phyloP scores from a whole-genome alignment of 2,888 invertebrate species.

The Pollenia amentaria region DNA sequence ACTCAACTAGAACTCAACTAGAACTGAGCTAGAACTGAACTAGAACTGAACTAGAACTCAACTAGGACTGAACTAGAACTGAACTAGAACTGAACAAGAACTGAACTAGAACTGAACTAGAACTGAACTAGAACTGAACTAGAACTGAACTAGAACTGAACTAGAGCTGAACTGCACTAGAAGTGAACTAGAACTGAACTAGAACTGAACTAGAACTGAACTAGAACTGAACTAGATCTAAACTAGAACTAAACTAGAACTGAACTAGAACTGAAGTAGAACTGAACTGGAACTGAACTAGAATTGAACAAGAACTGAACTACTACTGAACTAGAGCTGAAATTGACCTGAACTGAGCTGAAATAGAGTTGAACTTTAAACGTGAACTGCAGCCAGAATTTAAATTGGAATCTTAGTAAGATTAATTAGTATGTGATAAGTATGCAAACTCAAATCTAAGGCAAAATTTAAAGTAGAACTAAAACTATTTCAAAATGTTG shows the following conservation, averaged over 20 bases:
- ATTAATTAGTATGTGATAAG: background rate
- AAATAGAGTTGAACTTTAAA: background rate
- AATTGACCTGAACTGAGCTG: background rate
- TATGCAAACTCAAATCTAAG: no score
- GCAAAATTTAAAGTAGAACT: no score
- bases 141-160: conserved; percentile 5
- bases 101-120: no score
- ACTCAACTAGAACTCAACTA: conserved; percentile 9
- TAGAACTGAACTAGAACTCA: background rate
- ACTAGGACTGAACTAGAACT: no score
- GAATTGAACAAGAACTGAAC: background rate
- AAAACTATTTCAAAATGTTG: no score
- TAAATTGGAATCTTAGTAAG: no score
- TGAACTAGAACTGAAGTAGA: no score
- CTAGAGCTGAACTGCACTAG: conserved; percentile 6
- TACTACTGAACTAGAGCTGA: background rate
- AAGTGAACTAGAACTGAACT: conserved; percentile 9
- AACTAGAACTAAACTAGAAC: no score
- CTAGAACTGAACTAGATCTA: background rate
- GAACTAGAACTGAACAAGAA: no score
- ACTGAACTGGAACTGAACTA: background rate
- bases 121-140: no score
- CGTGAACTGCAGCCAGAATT: no score
- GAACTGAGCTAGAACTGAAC: conserved; percentile 9
- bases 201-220: conserved; percentile 14